phyloP scores from a whole-genome alignment of 2,113 vertebrate species.

The Anarhynchus alexandrinus region DNA sequence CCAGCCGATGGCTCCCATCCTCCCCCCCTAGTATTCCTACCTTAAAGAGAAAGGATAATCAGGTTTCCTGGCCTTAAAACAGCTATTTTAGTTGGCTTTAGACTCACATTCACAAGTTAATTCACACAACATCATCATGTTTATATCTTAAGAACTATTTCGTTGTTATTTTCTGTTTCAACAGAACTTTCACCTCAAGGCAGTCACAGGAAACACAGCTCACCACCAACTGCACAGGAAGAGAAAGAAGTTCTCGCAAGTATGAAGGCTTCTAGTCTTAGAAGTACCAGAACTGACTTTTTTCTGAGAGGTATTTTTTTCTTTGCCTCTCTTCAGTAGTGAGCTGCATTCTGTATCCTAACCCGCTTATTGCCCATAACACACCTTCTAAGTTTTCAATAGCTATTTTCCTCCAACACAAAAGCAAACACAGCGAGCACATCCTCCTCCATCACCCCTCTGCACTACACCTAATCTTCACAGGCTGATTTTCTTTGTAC shows the following conservation, averaged over 20 bases:
- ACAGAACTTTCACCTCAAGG: background rate
- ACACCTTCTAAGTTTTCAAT: background rate
- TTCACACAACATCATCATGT: background rate
- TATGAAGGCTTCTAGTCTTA: background rate
- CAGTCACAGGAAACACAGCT: background rate
- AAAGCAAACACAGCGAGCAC: background rate
- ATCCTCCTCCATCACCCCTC: background rate
- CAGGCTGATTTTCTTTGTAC: background rate
- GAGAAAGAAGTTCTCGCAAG: background rate
- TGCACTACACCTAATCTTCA: background rate
- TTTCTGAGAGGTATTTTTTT: background rate
- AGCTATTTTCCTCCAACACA: background rate
- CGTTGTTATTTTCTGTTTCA: background rate
- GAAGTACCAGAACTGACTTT: background rate
- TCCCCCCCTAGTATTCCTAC: background rate
- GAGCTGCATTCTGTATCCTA: background rate
- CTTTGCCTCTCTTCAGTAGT: background rate
- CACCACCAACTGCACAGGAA: background rate
- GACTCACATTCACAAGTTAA: background rate
- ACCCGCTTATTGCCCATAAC: background rate
- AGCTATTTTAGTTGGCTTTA: background rate
- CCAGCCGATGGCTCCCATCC: background rate
- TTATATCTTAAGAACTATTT: background rate
- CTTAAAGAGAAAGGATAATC: background rate
- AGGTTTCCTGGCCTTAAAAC: background rate